Conservation (phyloP, 2,888 invertebrate species). For the Drosophila nigritarsus region DNA sequence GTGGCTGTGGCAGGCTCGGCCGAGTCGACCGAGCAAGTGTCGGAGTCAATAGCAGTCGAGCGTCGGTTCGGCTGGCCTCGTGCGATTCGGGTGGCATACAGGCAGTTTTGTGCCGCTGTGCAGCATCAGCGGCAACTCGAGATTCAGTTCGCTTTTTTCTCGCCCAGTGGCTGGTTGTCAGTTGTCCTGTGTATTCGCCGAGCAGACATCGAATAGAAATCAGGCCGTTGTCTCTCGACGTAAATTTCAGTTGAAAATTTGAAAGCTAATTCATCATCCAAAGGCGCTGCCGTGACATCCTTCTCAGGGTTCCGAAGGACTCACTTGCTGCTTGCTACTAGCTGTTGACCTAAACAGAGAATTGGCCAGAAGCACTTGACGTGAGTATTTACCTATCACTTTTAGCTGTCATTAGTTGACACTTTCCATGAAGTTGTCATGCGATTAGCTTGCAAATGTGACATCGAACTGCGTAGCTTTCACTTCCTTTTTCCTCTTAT, state of each 20-base stretch:
- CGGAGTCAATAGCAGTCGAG: neutral
- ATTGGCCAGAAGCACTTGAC: constrained; percentile 18
- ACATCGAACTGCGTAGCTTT: neutral
- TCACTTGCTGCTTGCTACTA: neutral
- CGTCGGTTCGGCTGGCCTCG: constrained; percentile 16
- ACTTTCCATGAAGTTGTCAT: neutral
- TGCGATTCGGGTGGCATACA: constrained; percentile 4
- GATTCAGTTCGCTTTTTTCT: constrained; percentile 65
- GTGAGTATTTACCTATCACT: constrained; percentile 30
- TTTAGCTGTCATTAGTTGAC: constrained; percentile 4
- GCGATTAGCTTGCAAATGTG: constrained; percentile 5
- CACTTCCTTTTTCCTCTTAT: neutral
- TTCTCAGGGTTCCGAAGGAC: neutral
- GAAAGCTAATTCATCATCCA: constrained; percentile 23
- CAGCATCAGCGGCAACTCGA: constrained; percentile 45
- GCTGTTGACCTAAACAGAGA: neutral
- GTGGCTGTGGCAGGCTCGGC: neutral
- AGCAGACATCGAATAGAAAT: neutral
- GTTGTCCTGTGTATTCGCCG: constrained; percentile 11
- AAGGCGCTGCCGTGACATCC: constrained; percentile 16
- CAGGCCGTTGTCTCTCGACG: constrained; percentile 18
- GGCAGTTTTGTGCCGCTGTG: constrained; percentile 22
- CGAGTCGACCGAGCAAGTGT: neutral
- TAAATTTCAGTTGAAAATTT: constrained; percentile 54
- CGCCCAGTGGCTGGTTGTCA: constrained; percentile 70